phyloP scores from a whole-genome alignment of 1,140 invertebrate species.

The Drosophila ironensis region DNA sequence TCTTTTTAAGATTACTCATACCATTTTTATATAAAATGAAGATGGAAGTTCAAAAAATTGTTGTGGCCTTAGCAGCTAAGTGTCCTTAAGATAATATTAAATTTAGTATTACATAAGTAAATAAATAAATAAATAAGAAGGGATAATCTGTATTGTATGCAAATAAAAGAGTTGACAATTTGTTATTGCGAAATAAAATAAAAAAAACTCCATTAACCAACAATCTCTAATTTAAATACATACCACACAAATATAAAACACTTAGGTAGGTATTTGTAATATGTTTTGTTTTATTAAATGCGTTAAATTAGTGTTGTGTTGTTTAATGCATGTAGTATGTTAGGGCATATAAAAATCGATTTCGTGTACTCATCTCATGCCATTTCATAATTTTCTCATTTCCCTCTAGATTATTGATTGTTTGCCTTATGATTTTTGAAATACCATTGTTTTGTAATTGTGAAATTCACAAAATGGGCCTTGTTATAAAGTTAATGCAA shows the following conservation, averaged over 20 bases:
- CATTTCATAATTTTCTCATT: background rate
- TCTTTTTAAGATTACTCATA: too few relatives aligned
- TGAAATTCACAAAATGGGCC: slow-evolving; percentile 12
- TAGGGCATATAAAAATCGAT: slow-evolving; percentile 18
- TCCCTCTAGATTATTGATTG: background rate
- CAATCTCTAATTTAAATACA: too few relatives aligned
- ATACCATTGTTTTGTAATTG: slow-evolving; percentile 10
- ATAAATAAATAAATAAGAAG: too few relatives aligned
- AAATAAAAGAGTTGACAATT: too few relatives aligned
- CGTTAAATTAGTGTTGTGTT: slow-evolving; percentile 16
- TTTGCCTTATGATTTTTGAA: slow-evolving; percentile 11
- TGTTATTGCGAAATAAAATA: too few relatives aligned
- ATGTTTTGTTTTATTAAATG: slow-evolving; percentile 20
- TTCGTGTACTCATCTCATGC: background rate
- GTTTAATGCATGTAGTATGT: slow-evolving; percentile 7
- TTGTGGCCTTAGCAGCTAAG: too few relatives aligned
- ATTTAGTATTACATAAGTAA: too few relatives aligned
- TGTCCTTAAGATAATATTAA: too few relatives aligned
- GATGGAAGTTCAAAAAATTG: too few relatives aligned
- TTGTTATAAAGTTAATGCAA: slow-evolving; percentile 19
- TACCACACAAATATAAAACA: background rate
- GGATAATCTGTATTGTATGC: too few relatives aligned
- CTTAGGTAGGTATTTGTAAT: background rate
- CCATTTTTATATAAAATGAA: too few relatives aligned
- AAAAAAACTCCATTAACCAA: too few relatives aligned